phyloP scores from a whole-genome alignment of 35 echinoderm and acorn worm species.

The Patiria miniata region DNA sequence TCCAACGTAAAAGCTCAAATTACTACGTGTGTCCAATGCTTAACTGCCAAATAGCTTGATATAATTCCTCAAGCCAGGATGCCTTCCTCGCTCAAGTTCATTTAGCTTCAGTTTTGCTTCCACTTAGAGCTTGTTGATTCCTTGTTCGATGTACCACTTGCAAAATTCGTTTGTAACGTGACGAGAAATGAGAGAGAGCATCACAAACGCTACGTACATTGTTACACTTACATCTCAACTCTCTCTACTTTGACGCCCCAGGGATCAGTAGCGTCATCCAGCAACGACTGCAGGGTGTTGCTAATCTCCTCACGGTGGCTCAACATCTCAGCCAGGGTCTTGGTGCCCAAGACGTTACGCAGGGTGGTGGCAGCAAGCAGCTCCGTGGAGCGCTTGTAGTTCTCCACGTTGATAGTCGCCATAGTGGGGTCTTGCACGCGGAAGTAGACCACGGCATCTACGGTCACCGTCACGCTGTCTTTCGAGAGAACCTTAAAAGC shows the following conservation, averaged over 20 bases:
- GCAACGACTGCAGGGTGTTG: neutral
- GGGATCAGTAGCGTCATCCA: slow-evolving; percentile 29
- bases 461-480: slow-evolving; percentile 41
- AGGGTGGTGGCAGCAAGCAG: slow-evolving; percentile 38
- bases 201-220: too few relatives aligned
- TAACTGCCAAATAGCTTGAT: too few relatives aligned
- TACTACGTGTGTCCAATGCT: too few relatives aligned
- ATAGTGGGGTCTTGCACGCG: slow-evolving; percentile 9
- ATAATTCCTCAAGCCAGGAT: too few relatives aligned
- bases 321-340: slow-evolving; percentile 28
- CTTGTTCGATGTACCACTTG: too few relatives aligned
- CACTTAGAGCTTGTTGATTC: too few relatives aligned
- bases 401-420: slow-evolving; percentile 8
- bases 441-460: slow-evolving; percentile 42
- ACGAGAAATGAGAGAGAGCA: too few relatives aligned
- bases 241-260: slow-evolving; percentile 46
- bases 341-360: slow-evolving; percentile 19
- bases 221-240: slow-evolving; percentile 21
- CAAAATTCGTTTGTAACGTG: too few relatives aligned
- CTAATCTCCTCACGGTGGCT: slow-evolving; percentile 15
- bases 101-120: too few relatives aligned
- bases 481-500: neutral
- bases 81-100: too few relatives aligned
- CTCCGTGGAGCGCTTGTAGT: slow-evolving; percentile 13
- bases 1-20: too few relatives aligned